Evolutionary conservation across 2,797 vertebrate species (phyloP).

Genomic region (Peromyscus nudipes): DNA sequence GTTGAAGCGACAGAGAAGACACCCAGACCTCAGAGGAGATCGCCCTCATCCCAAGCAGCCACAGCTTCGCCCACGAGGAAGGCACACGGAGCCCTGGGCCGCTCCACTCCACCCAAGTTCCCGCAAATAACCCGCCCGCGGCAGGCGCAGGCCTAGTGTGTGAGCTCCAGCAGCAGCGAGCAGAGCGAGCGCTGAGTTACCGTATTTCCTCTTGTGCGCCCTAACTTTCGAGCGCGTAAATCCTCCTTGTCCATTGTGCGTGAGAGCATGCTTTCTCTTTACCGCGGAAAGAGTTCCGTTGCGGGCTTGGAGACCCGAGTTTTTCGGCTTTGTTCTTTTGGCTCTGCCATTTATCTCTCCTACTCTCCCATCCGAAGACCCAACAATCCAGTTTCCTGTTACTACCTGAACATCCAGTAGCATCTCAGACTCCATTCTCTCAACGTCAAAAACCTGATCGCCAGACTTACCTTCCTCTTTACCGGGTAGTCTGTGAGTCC

Average conservation of each 20-base stretch:
- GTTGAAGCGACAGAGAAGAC: conserved; percentile 85
- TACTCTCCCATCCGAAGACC: neutral
- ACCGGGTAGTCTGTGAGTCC: neutral
- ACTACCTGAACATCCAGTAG: neutral
- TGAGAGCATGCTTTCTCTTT: neutral
- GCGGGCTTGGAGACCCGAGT: neutral
- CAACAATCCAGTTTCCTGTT: neutral
- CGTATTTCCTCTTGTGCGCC: conserved; percentile 73
- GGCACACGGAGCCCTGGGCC: neutral
- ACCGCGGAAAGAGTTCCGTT: neutral
- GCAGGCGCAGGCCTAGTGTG: neutral
- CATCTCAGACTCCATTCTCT: neutral
- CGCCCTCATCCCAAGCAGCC: neutral
- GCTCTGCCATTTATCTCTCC: neutral
- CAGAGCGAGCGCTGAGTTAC: conserved; percentile 28
- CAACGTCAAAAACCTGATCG: neutral
- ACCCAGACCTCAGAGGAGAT: conserved; percentile 86
- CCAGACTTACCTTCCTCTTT: fast-evolving
- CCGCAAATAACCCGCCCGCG: neutral
- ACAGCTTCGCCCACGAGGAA: neutral
- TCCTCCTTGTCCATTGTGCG: neutral
- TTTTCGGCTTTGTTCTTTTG: conserved; percentile 21
- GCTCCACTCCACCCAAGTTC: neutral
- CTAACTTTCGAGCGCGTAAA: conserved; percentile 47
- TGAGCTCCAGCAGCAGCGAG: neutral